These are phyloP conservation scores for Canis aureus DNA, from an alignment of 2,113 vertebrate species.

Conservation along the genomic window DNA sequence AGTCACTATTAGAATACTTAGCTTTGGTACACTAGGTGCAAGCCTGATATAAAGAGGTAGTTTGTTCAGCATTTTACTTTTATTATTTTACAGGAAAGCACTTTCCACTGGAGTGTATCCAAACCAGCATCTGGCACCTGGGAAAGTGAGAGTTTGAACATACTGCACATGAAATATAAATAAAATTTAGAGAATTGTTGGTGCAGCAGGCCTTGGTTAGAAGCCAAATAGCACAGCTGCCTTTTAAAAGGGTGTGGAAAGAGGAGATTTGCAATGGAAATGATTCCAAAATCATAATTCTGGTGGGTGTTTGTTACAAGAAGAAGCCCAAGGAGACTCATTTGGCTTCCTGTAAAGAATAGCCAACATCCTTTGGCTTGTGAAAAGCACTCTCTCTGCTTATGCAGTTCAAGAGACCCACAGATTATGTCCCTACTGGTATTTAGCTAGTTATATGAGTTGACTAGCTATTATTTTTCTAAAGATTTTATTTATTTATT, in stretches of 20 bases:
- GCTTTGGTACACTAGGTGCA: neutral
- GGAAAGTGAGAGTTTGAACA: slow-evolving; percentile 73
- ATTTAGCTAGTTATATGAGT: slow-evolving; percentile 27
- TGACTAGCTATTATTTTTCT: neutral
- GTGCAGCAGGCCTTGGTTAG: slow-evolving; percentile 69
- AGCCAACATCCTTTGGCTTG: slow-evolving; percentile 46
- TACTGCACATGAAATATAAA: slow-evolving; percentile 78
- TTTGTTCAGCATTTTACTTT: slow-evolving; percentile 70
- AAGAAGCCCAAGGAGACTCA: slow-evolving; percentile 69
- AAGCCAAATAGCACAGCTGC: slow-evolving; percentile 80
- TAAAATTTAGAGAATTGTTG: slow-evolving; percentile 79
- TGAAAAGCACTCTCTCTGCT: slow-evolving; percentile 11
- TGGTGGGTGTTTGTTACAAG: slow-evolving; percentile 57
- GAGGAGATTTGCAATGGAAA: slow-evolving; percentile 74
- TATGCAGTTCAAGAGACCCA: neutral
- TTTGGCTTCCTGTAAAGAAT: slow-evolving; percentile 68
- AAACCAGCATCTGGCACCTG: slow-evolving; percentile 83
- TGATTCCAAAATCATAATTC: slow-evolving; percentile 72
- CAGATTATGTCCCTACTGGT: slow-evolving; percentile 26
- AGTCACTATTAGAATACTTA: slow-evolving; percentile 59
- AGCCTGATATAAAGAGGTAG: slow-evolving; percentile 44
- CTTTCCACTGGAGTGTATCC: slow-evolving; percentile 79
- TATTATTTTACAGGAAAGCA: slow-evolving; percentile 77
- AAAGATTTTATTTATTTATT: neutral
- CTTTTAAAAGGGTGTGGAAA: slow-evolving; percentile 73